phyloP scores from a whole-genome alignment of 2,888 invertebrate genomes.

The Galerucella pusilla region DNA sequence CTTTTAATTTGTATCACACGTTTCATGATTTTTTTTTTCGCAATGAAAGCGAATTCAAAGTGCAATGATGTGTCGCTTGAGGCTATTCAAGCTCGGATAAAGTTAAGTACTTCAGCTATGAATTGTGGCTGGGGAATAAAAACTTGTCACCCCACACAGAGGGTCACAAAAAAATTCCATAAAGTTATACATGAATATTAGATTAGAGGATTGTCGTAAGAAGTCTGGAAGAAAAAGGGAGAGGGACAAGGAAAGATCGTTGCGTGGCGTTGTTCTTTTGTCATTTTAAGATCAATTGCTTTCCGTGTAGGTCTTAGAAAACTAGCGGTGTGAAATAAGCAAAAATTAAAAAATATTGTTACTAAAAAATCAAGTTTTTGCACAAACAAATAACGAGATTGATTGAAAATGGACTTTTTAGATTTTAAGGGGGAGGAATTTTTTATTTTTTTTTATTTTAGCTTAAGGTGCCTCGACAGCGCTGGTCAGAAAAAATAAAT shows the following conservation, averaged over 20 bases:
- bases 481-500: too few species aligned
- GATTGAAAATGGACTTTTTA: too few species aligned
- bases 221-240: conserved; percentile 37
- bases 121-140: conserved; percentile 52
- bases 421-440: too few species aligned
- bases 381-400: too few species aligned
- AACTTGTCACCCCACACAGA: conserved; percentile 52
- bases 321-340: too few species aligned
- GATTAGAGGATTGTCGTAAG: conserved; percentile 51
- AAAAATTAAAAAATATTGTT: too few species aligned
- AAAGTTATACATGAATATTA: conserved; percentile 58
- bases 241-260: conserved; percentile 35
- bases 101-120: conserved; percentile 53
- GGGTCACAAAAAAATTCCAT: conserved; percentile 53
- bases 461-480: too few species aligned
- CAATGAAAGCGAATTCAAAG: conserved; percentile 43
- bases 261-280: conserved; percentile 37
- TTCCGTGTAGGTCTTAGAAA: not conserved
- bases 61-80: conserved; percentile 49
- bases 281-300: conserved; percentile 6
- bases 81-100: conserved; percentile 48
- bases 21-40: not conserved
- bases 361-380: too few species aligned
- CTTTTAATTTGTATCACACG: conserved; percentile 1
- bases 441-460: too few species aligned